These are phyloP conservation scores for Heterodera carotae DNA, from an alignment of 1,140 invertebrate genomes.

Conservation along the genomic window DNA sequence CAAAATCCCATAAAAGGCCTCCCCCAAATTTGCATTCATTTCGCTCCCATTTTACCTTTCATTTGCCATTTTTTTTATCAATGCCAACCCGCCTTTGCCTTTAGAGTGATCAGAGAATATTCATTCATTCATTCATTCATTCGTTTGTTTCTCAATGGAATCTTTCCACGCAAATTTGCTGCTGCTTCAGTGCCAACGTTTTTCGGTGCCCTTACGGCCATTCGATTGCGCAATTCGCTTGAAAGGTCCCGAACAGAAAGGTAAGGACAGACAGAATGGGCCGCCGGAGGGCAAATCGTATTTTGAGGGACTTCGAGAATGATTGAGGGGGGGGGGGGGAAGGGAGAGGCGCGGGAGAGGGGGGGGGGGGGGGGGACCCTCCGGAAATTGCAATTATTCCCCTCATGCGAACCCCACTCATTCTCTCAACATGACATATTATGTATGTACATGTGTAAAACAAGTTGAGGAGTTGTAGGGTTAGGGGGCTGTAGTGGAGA, in stretches of 20 bases:
- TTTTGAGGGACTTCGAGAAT: not conserved
- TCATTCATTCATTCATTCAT: too few relatives aligned
- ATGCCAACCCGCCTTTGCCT: not conserved
- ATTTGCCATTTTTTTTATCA: not conserved
- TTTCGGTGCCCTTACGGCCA: not conserved
- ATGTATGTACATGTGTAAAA: constrained; percentile 3
- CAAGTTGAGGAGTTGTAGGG: constrained; percentile 1
- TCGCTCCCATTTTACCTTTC: not conserved
- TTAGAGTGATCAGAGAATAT: not conserved
- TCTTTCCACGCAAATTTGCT: constrained; percentile 26
- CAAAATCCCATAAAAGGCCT: not conserved
- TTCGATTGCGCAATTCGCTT: constrained; percentile 29
- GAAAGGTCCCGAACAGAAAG: constrained; percentile 8
- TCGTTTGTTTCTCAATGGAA: constrained; percentile 20
- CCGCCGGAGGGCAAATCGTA: not conserved
- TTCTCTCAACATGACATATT: not conserved
- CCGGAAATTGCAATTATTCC: constrained; percentile 10
- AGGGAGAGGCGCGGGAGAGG: too few relatives aligned
- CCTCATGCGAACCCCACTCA: not conserved
- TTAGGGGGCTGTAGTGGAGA: not conserved
- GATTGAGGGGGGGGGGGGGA: not conserved
- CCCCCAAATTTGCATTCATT: not conserved
- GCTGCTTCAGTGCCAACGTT: constrained; percentile 20
- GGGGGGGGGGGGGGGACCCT: not conserved
- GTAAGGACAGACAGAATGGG: not conserved